Percentiles rank a stretch among this genome's conserved stretches.
Conservation (phyloP, 2,113 vertebrate species). For the Lethenteron reissneri region DNA sequence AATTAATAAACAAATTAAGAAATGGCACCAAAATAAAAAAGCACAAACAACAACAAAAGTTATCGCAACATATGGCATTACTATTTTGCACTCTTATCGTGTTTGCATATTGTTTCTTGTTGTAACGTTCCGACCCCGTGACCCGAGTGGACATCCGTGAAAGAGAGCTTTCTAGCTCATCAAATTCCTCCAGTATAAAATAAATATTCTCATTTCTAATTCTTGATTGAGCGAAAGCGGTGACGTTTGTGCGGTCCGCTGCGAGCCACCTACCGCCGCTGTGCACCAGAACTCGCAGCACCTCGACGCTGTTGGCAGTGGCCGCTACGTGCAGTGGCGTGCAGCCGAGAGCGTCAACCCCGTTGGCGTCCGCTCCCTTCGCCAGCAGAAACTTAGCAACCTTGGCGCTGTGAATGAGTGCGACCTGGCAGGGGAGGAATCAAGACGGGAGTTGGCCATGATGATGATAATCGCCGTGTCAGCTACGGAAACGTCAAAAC, state of each 20-base stretch:
- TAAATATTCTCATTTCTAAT: not conserved
- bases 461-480: not conserved
- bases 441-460: not conserved
- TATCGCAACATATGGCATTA: too few relatives aligned
- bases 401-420: not conserved
- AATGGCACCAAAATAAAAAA: too few relatives aligned
- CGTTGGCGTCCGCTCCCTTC: not conserved
- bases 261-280: not conserved
- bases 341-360: conserved; percentile 2
- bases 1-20: too few relatives aligned
- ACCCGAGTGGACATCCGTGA: too few relatives aligned
- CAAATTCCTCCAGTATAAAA: not conserved
- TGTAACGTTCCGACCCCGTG: too few relatives aligned
- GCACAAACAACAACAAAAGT: too few relatives aligned
- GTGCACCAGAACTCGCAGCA: not conserved
- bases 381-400: not conserved
- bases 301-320: conserved; percentile 4
- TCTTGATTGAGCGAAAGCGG: not conserved
- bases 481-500: not conserved
- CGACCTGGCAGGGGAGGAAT: conserved; percentile 1
- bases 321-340: conserved; percentile 6
- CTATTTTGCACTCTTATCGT: too few relatives aligned
- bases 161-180: too few relatives aligned
- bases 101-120: too few relatives aligned
- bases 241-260: not conserved